Evolutionary conservation across 2,113 vertebrate genomes (phyloP).

Genomic region (Picathartes gymnocephalus): DNA sequence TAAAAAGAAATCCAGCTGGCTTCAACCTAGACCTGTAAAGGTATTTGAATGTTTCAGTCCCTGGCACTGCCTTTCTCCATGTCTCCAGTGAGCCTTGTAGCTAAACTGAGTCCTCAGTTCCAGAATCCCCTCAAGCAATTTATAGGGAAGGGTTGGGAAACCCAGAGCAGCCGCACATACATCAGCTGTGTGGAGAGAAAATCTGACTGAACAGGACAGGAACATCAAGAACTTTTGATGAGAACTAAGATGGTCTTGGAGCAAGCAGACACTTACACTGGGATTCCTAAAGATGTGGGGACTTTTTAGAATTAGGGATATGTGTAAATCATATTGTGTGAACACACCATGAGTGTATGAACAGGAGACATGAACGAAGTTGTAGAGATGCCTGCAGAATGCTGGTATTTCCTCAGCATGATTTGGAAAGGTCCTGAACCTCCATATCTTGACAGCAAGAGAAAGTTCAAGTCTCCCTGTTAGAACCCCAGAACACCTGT

Average conservation of each 20-base stretch:
- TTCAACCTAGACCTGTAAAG: not conserved
- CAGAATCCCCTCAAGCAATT: not conserved
- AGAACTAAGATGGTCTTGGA: not conserved
- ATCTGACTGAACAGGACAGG: not conserved
- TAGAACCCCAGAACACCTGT: not conserved
- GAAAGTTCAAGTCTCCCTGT: not conserved
- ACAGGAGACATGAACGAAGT: not conserved
- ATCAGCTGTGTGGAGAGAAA: not conserved
- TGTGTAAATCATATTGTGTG: not conserved
- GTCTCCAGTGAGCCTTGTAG: not conserved
- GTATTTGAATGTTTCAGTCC: not conserved
- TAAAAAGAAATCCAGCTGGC: not conserved
- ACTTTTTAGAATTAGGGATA: not conserved
- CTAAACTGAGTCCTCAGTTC: not conserved
- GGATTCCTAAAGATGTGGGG: not conserved
- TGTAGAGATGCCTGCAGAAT: not conserved
- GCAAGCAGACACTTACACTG: not conserved
- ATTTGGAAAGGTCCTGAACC: not conserved
- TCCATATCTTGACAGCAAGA: not conserved
- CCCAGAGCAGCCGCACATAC: not conserved
- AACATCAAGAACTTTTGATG: not conserved
- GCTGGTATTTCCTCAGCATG: not conserved
- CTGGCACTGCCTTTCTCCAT: not conserved
- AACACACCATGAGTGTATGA: not conserved
- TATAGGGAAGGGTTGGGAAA: not conserved